Evolutionary conservation across 2,113 vertebrate species (phyloP).

Genomic region (Choloepus hoffmanni): DNA sequence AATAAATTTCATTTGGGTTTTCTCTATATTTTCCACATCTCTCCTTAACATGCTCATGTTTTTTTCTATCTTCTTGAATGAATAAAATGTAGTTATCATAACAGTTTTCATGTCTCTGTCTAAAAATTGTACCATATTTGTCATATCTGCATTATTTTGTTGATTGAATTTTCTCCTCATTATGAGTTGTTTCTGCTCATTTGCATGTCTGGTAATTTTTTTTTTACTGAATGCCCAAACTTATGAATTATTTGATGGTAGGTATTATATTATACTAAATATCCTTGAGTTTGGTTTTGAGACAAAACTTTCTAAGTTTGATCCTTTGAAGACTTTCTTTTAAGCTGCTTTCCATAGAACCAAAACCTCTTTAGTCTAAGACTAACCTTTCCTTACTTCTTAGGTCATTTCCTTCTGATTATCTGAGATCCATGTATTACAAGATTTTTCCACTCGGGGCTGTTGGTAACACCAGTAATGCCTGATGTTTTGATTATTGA

Average conservation of each 20-base stretch:
- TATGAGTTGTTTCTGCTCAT: conserved; percentile 54
- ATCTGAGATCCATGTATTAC: neutral
- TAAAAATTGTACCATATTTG: conserved; percentile 1
- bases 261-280: conserved; percentile 59
- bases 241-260: conserved; percentile 34
- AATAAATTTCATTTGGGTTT: conserved; percentile 22
- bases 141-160: conserved; percentile 44
- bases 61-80: conserved; percentile 25
- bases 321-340: conserved; percentile 53
- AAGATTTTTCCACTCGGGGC: neutral
- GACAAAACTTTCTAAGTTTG: conserved; percentile 58
- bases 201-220: conserved; percentile 35
- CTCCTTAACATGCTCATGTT: conserved; percentile 13
- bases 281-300: conserved; percentile 40
- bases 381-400: neutral
- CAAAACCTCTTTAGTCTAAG: neutral
- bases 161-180: conserved; percentile 12
- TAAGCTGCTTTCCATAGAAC: neutral
- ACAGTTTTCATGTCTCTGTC: neutral
- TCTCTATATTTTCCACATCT: neutral
- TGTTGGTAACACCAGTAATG: neutral
- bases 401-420: neutral
- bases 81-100: neutral
- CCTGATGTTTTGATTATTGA: neutral
- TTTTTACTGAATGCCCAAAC: neutral